Evolutionary conservation across 2,888 invertebrate species (phyloP).

Genomic region (Empis stercorea): DNA sequence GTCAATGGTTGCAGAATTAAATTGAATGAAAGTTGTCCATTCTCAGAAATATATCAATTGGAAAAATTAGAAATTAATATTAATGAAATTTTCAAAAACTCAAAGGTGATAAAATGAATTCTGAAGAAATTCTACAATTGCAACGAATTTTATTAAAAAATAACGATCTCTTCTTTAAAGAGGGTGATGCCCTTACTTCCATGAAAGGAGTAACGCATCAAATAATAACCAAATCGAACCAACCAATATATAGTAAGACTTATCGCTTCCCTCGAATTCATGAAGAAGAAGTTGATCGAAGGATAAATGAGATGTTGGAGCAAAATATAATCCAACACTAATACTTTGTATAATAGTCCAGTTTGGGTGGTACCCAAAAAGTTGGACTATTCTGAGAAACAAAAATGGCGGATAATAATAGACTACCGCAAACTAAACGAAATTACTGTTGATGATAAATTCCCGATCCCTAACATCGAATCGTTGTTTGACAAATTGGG

Average conservation of each 20-base stretch:
- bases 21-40: neutral
- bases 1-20: neutral
- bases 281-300: constrained; percentile 5
- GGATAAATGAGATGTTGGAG: constrained; percentile 5
- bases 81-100: neutral
- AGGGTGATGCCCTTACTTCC: constrained; percentile 4
- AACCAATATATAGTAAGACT: constrained; percentile 5
- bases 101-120: neutral
- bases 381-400: constrained; percentile 5
- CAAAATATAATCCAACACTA: constrained; percentile 5
- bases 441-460: neutral
- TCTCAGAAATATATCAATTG: neutral
- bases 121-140: neutral
- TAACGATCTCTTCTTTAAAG: constrained; percentile 4
- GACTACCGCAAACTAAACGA: no score
- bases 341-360: constrained; percentile 5
- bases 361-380: constrained; percentile 12
- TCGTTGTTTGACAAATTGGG: constrained; percentile 14
- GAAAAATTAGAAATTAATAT: neutral
- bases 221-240: constrained; percentile 5
- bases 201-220: constrained; percentile 5
- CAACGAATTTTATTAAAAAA: neutral
- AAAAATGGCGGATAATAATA: constrained; percentile 11
- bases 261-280: constrained; percentile 6
- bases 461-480: no score